Evolutionary conservation across 2,797 vertebrate species (phyloP), one percentile per base, ranked within the genome.

Genomic region (Gallinago stenura): DNA sequence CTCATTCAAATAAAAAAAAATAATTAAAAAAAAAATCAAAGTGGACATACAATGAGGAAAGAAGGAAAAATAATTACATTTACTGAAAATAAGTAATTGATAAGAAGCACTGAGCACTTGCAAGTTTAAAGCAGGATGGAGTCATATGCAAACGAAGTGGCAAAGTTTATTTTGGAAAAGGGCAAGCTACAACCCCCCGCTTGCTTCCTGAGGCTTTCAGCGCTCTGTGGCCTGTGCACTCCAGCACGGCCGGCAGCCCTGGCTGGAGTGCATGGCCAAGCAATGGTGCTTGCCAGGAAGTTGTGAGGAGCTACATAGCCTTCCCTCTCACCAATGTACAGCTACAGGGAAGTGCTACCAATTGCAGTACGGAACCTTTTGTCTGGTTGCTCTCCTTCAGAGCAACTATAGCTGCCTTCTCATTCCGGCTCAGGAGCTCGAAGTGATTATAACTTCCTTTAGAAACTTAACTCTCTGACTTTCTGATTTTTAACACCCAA

Each of bases 401-500:
- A 83, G 88, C 72, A 87, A 88, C 70, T 83, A 79, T 11, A 53
- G 35, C 91, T 86, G 96, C 88, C 82, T 92, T 91, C 92, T 91
- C 95, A 30, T 97, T 97, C 96, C 92, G 9, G 77, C 92, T 85
- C 83, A 81, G 92, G 95, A 97, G 95, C 85, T 51, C 71, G 45
- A 95, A 96, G 78, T 89, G 91, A 96, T 97, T 96, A 93, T 95
- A 95, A 94, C 96, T 97, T 96, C 93, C 96, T 97, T 94, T 94
- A 71, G 88, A 97, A 97, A 97, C 95, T 97, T 97, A 97, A 97
- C 96, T 97, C 97, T 87, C 95, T 93, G 96, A 97, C 96, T 98
- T 97, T 96, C 93, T 96, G 91, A 96, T 97, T 97, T 98, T 97
- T 97, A 98, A 96, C 97, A 97, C 97, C 97, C 97, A 98, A 96